Base-by-base conservation (phyloP, 2,888 invertebrate genomes). In the Nezara viridula region DNA sequence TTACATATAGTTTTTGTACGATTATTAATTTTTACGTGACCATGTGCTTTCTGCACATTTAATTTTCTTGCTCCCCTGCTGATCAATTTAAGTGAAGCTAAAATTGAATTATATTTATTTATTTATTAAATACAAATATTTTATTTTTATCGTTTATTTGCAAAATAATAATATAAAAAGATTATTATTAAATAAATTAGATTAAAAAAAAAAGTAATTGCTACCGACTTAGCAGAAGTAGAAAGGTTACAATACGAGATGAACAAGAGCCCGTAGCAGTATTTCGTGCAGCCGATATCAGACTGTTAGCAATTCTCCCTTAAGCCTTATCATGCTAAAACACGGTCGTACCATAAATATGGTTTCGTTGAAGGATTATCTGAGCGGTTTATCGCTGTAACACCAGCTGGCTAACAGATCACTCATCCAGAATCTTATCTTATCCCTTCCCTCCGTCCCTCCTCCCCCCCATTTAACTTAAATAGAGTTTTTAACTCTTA, bases 361-460 rank as follows among this genome's bases (percentile, higher is more conserved):
- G 81, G n/a, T 81, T 81, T n/a, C 47, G 81, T 47, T 81, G 81
- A 81, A 81, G 81, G 81, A 81, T 81, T 81, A 81, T 81, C 81
- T 9, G 10, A 27, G n/a, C 44, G 81, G 44, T 81, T 81, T 81
- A 81, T 81, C 81, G 44, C 12, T 81, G 24, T 14, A 81, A 44
- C 81, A 44, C 81, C 81, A 81, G 81, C 81, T 47, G 81, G n/a
- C 81, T 44, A 44, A n/a, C 44, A 81, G 81, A 81, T 81, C 81
- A 44, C 7, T 81, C 81, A 81, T 81, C 81, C 81, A 14, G 3
- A 47, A n/a, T 81, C 44, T 81, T 81, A 81, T 14, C n/a, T 14
- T 44, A 44, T n/a, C n/a, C n/a, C n/a, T n/a, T n/a, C n/a, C n/a
- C n/a, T n/a, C n/a, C 44, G 7, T 44, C 12, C 47, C 21, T 16